Base-by-base conservation (phyloP, 2,888 invertebrate genomes). In the Chydorus sphaericus region DNA sequence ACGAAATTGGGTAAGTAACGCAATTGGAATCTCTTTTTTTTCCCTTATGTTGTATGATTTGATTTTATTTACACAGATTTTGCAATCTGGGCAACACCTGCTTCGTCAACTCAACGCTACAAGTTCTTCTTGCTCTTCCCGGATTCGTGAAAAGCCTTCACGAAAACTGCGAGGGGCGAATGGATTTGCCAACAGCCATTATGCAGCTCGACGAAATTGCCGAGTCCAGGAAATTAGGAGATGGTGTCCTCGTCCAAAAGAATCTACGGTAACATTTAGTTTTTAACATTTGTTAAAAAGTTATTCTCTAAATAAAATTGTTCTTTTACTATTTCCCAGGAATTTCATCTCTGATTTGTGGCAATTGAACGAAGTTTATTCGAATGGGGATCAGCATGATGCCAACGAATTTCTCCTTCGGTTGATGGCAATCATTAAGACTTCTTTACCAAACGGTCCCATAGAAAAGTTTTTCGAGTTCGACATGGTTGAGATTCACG, bases 391-490 rank as follows among this genome's bases (percentile, higher is more conserved):
- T 4, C 50, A 50, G 55, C 55, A 55, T 10, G 55, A 55, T 30
- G 55, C 55, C 16, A 44, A 51, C 30, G 55, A 55, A 11, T 44
- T 55, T n/a, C 29, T 44, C 8, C 16, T 48, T n/a, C 31, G 48
- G 14, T 23, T 55, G 4, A 29, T 55, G 16, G 55, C 48, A 14
- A 28, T 30, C 8, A 8, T 55, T 23, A 20, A 44, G 14, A 26
- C 20, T 14, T 11, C 44, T 4, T 10, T 44, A 6, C 44, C 44
- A 23, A 8, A 23, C 18, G 44, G 44, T 11, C 44, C 44, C 14
- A 28, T 44, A 6, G 44, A 44, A 10, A 16, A 14, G 1, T 28
- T 26, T 26, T 44, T 44, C 11, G 11, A 44, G 23, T 44, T 23
- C 18, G 44, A 44, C 23, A 23, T 44, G 44, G 18, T 44, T 10